Evolutionary conservation across 1,140 invertebrate genomes (phyloP), one percentile per base, ranked within the genome.

Genomic region (Drosophila tsacasi): DNA sequence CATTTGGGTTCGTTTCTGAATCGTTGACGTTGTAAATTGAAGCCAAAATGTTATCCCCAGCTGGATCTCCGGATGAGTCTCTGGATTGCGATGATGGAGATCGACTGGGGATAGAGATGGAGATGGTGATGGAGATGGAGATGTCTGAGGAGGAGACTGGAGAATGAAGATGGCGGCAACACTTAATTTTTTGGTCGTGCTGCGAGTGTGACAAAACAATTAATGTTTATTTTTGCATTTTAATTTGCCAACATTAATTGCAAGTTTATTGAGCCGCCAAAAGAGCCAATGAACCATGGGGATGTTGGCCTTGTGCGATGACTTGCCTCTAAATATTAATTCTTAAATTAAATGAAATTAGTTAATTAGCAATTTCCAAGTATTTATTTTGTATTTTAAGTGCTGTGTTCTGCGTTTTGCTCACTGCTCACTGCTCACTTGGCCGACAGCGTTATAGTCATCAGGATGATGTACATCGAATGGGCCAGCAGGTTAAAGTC

Each of bases 141-240:
- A 32, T 50, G 25, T 23, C 44, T 21, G 44, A 25, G 46, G 19
- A 55, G 60, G 17, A 6, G 35, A 5, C 12, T 19, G 49, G 25
- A 7, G 32, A 3, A 46, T 52, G 42, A 7, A 25, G 64, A 39
- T 25, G 35, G 25, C 32, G 66, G 52, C 49, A 65, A 84, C 72
- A 83, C 66, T 84, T 85, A 64, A 83, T 60, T 76, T 68, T 69
- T 42, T 32, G 37, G 19, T 55, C 40, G 30, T 72, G 50, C 63
- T 40, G 66, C 37, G 66, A 67, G 27, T 60, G 69, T 86, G 76
- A 83, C 80, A 89, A 87, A 86, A 89, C 81, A 89, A 89, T 89
- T 90, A 91, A 91, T 91, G 86, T 91, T 86, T 87, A 91, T 91
- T 91, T 86, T 91, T 91, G 86, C 77, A 91, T 91, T 91, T 91